phyloP scores from a whole-genome alignment of 2,797 vertebrate genomes.

The Pogoniulus pusillus region DNA sequence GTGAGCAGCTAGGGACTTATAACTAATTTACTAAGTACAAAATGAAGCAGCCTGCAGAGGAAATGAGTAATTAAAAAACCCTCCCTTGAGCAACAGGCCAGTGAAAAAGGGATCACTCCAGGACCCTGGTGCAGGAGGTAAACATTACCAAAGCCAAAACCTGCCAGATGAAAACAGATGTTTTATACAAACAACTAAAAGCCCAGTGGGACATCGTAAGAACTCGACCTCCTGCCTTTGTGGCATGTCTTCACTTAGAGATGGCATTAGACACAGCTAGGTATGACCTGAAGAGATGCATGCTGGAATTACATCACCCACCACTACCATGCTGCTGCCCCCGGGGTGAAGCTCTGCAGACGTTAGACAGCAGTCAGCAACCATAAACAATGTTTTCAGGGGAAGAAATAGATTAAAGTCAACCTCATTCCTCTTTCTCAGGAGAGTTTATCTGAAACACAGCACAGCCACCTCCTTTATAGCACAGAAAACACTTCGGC shows the following conservation, averaged over 20 bases:
- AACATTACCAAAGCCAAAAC: not conserved
- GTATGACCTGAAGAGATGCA: not conserved
- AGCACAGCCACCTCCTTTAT: not conserved
- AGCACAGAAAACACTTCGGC: not conserved
- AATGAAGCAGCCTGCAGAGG: constrained; percentile 67
- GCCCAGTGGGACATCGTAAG: not conserved
- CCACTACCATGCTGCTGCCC: not conserved
- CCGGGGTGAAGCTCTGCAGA: not conserved
- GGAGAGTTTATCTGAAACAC: not conserved
- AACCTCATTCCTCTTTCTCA: not conserved
- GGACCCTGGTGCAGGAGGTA: constrained; percentile 6
- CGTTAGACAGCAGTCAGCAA: not conserved
- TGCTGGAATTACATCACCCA: constrained; percentile 31
- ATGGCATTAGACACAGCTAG: not conserved
- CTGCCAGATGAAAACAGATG: constrained; percentile 12
- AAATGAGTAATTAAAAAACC: constrained; percentile 65
- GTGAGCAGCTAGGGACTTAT: not conserved
- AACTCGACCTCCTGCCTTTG: not conserved
- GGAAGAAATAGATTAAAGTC: not conserved
- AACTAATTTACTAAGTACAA: constrained; percentile 62
- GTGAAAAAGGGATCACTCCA: not conserved
- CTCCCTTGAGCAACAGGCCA: constrained; percentile 33
- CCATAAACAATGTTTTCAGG: not conserved
- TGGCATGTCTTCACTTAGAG: fast-evolving
- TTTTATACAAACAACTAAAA: not conserved